Base-by-base conservation (phyloP, 2,888 invertebrate genomes). In the Standfussiana lucernea region DNA sequence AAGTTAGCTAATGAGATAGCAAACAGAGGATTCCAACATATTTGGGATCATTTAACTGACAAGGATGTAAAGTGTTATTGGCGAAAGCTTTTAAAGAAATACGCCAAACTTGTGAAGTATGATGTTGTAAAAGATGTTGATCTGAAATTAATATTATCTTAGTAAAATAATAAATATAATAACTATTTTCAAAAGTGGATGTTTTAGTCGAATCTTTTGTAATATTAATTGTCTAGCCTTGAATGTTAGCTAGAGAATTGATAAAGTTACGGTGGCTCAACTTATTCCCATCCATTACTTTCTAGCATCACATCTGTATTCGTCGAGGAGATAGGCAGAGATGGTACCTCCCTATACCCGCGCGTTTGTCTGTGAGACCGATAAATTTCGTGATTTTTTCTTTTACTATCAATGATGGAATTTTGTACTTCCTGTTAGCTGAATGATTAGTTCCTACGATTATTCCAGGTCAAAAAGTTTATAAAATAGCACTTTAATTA, bases 11-110 rank as follows among this genome's bases (percentile, higher is more conserved):
- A 97, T 90, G 97, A 98, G 92, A 99, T 99, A 82, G 99, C 99
- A 0, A 95, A 98, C 75, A 97, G 98, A 88, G 99, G 99, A 0
- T 98, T 97, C 90, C 95, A 98, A 86, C 98, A 99, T 91, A 98
- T 99, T 89, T 98, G 98, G 98, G 97, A 98, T 75, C 98, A 99
- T 95, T 97, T 99, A 77, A 97, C 97, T 87, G 97, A 99, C 97
- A 97, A 98, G 75, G 98, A 99, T 94, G 97, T 99, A 0, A 97
- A 97, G 84, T 99, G 99, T 91, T 99, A 99, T 93, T 99, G 99
- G 99, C 97, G 96, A 85, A 97, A 97, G 84, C 95, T 99, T 75
- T 94, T 99, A 13, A 97, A 97, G 78, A 96, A 97, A 87, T 99
- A 99, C 94, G 96, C 98, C 2, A 98, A 98, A 90, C 95, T 99